Base-by-base conservation (phyloP, 2,113 vertebrate species). In the Procavia capensis region DNA sequence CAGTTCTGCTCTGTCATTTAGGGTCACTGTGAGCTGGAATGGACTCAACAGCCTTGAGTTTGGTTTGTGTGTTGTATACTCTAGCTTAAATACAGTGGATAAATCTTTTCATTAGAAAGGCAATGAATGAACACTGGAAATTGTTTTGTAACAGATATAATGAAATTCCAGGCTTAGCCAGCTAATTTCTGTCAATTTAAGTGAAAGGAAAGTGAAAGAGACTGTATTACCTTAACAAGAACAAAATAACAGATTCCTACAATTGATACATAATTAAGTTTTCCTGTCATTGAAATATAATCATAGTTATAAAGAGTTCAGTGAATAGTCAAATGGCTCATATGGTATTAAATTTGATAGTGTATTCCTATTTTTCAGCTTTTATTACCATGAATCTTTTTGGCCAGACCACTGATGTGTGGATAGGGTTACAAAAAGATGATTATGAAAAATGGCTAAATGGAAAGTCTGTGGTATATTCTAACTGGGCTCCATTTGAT, bases 311-410 rank as follows among this genome's bases (percentile, higher is more conserved):
- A 81, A 93, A 95, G 78, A 84, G 91, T 82, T 94, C n/a, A 0
- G n/a, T 94, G 64, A 87, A 13, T 95, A 84, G 19, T 20, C 89
- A 91, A 94, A 85, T 88, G 29, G 31, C 50, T 96, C 87, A 27
- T 27, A 63, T 20, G 64, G 93, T 76, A 41, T 93, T 97, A 63
- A 86, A 83, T 78, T 85, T 96, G 36, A 68, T 94, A 91, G 96
- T 96, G 91, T 93, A 63, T 95, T 97, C 86, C 50, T 97, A 20
- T 96, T 97, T 98, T 98, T 98, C 97, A 99, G 99, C 99, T 96
- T 99, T 99, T 98, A 98, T 99, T 98, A 99, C 99, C 92, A 99
- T 99, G 99, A 98, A 99, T 98, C 99, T 99, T 5, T 98, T 99
- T 97, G 99, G 99, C 61, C 95, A 96, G 84, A 98, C 98, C 39